These are phyloP conservation scores for Elephas maximus DNA, from an alignment of 2,113 vertebrate genomes.

Conservation along the genomic window DNA sequence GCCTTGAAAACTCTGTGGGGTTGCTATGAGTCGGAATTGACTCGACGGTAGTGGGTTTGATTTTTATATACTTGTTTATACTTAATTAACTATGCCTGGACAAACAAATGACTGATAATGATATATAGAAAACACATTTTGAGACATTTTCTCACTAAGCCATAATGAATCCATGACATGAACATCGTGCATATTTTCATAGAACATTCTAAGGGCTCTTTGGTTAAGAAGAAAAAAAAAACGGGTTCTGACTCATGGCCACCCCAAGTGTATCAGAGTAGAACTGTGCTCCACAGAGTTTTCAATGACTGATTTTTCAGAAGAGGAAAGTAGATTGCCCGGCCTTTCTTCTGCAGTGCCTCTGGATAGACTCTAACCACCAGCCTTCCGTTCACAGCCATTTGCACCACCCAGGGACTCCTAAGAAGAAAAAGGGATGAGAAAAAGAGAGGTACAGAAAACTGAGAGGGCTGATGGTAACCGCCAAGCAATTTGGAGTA, in stretches of 20 bases:
- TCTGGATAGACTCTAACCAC: neutral
- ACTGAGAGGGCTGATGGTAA: neutral
- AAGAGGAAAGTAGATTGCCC: neutral
- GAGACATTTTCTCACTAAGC: neutral
- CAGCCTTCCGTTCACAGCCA: neutral
- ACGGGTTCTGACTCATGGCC: neutral
- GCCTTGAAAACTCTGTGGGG: too few species aligned
- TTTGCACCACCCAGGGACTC: neutral
- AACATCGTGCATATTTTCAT: neutral
- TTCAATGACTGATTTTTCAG: neutral
- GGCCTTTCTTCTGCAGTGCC: neutral
- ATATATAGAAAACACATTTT: neutral
- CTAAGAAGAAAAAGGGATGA: neutral
- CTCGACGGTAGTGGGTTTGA: too few species aligned
- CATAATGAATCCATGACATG: neutral
- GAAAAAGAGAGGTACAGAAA: neutral
- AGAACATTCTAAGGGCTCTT: slow-evolving; percentile 31
- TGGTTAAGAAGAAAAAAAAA: neutral
- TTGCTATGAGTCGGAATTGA: too few species aligned
- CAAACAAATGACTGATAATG: neutral
- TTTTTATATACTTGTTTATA: neutral
- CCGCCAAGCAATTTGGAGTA: neutral
- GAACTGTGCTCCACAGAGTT: neutral
- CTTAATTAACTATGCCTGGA: neutral
- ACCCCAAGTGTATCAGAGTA: neutral